These are phyloP conservation scores for Leptopterna dolabrata DNA, from an alignment of 2,888 invertebrate species.

Conservation along the genomic window DNA sequence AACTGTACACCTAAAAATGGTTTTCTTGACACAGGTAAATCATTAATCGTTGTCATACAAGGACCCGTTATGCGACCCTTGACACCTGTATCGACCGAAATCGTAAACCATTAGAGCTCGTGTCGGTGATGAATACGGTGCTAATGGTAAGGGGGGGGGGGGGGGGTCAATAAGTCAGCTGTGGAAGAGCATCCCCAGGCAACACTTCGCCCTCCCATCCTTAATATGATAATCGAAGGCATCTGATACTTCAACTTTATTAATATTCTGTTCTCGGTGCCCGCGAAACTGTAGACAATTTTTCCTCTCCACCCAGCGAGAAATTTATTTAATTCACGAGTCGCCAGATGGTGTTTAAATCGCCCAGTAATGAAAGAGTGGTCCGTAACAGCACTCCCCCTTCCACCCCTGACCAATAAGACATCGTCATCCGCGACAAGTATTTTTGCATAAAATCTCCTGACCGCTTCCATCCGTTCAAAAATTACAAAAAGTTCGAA, in stretches of 20 bases:
- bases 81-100: not conserved
- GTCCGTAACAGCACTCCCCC: not conserved
- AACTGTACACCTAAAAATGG: no score
- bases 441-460: conserved; percentile 9
- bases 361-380: not conserved
- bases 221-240: conserved; percentile 1
- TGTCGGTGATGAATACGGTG: no score
- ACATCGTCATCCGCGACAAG: not conserved
- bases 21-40: not conserved
- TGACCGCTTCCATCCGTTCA: not conserved
- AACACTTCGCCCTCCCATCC: not conserved
- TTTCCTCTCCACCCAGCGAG: not conserved
- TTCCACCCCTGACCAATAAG: not conserved
- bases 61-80: not conserved
- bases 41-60: not conserved
- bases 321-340: not conserved
- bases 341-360: not conserved
- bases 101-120: not conserved
- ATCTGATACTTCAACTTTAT: not conserved
- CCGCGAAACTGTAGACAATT: not conserved
- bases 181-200: not conserved
- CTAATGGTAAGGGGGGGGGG: not conserved
- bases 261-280: conserved; percentile 5
- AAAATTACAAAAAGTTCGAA: not conserved
- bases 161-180: not conserved